Evolutionary conservation across 1,140 invertebrate species (phyloP).

Genomic region (Hylaeus anthracinus): DNA sequence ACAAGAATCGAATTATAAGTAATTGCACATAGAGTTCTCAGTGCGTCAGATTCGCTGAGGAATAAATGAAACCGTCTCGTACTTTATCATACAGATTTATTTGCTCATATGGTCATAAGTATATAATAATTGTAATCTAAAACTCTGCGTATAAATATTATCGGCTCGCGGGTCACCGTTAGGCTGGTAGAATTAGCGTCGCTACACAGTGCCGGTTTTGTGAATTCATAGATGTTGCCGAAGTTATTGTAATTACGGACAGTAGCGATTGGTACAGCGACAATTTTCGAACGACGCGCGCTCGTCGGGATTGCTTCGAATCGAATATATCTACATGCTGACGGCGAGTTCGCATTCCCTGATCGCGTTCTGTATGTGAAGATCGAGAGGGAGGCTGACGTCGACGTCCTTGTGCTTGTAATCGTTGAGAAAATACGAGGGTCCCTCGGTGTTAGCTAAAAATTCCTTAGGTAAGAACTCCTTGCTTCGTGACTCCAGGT

Average conservation of each 20-base stretch:
- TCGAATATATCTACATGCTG: conserved; percentile 72
- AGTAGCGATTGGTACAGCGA: conserved; percentile 58
- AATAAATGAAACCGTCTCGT: background rate
- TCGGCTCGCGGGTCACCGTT: conserved; percentile 38
- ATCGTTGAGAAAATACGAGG: conserved; percentile 92
- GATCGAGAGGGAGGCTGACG: conserved; percentile 81
- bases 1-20: no score
- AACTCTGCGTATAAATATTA: conserved; percentile 71
- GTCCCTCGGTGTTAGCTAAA: conserved; percentile 88
- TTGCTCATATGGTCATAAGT: conserved; percentile 61
- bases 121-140: conserved; percentile 66
- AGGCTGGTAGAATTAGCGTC: conserved; percentile 57
- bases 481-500: conserved; percentile 87
- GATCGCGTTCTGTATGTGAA: conserved; percentile 85
- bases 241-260: conserved; percentile 60
- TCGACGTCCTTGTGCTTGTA: conserved; percentile 88
- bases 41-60: background rate
- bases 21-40: background rate
- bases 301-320: conserved; percentile 30
- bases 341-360: conserved; percentile 72
- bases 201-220: conserved; percentile 53
- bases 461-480: conserved; percentile 93
- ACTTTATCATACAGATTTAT: conserved; percentile 54
- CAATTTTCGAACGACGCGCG: conserved; percentile 49
- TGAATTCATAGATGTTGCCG: conserved; percentile 44